Base-by-base conservation (phyloP, 1,140 invertebrate species). In the Orius laevigatus region DNA sequence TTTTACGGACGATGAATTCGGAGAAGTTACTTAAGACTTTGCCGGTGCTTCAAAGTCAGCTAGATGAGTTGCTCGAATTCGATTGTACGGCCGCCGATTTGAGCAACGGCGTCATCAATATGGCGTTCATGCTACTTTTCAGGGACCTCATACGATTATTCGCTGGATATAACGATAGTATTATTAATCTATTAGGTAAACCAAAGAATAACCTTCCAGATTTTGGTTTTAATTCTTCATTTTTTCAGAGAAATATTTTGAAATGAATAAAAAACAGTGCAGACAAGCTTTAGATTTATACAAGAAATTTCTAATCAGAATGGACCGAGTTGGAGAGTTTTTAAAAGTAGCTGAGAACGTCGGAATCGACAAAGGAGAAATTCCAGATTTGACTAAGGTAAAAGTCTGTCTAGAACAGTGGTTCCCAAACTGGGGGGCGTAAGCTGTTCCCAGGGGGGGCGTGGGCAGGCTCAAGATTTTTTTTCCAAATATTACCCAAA, bases 201-300 rank as follows among this genome's bases (percentile, higher is more conserved):
- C n/a, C n/a, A n/a, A n/a, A 56, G 55, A 25, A 25, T 20, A n/a
- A 3, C 52, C 11, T 33, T 46, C 16, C 35, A 34, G 6, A 16
- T 49, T 40, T 11, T 38, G 6, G 33, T 38, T 3, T 38, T 38
- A 16, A 38, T 38, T 3, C 11, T 38, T 12, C 11, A 38, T 38
- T 38, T 38, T 63, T 67, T 2, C 62, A 78, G 91, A 94, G 68
- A 95, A 98, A 70, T 98, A 93, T 71, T 99, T 98, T 70, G 92
- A 97, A 65, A 98, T 98, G 93, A 98, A 98, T 68, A 98, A 98
- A 66, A 99, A 99, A 65, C 85, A 88, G 60, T 94, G 89, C 61
- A 77, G 90, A 62, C 94, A 99, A 65, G 94, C 91, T 53, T 74
- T 99, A 60, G 96, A 99, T 64, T 78, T 96, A 54, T 99, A 99